A percentile compares a stretch with the other conserved stretches of the same genome.
These are phyloP conservation scores for Chitala chitala DNA, from an alignment of 2,113 vertebrate species.

Conservation along the genomic window DNA sequence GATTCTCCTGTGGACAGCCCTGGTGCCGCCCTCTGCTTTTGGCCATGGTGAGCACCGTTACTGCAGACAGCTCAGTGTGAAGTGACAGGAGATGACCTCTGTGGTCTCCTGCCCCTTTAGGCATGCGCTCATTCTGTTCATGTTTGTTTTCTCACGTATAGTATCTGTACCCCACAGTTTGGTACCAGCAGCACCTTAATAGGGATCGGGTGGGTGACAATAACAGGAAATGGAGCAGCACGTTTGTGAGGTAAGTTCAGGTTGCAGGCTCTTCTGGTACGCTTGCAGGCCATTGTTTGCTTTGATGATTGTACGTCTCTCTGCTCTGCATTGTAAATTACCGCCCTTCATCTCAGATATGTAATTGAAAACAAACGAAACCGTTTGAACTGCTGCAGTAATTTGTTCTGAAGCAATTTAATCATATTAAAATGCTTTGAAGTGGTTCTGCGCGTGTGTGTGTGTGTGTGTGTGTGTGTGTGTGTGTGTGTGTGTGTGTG, in stretches of 20 bases:
- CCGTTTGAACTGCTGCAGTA: slow-evolving; percentile 40
- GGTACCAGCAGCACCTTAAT: neutral
- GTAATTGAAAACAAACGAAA: slow-evolving; percentile 50
- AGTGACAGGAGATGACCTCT: no score
- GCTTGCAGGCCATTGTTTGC: slow-evolving; percentile 40
- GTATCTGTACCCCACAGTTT: no score
- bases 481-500: no score
- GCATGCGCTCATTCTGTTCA: no score
- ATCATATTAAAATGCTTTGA: slow-evolving; percentile 54
- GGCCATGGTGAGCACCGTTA: no score
- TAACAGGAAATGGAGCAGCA: neutral
- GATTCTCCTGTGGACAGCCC: no score
- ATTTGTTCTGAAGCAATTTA: slow-evolving; percentile 29
- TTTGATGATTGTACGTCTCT: slow-evolving; percentile 52
- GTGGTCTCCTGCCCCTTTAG: no score
- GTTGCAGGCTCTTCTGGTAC: slow-evolving; percentile 8
- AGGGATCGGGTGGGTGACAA: neutral
- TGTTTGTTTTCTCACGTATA: no score
- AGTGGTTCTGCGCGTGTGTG: no score
- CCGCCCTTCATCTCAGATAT: slow-evolving; percentile 39
- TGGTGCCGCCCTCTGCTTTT: no score
- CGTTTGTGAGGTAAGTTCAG: neutral
- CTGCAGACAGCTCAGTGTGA: no score
- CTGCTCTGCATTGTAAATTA: slow-evolving; percentile 37
- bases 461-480: no score